These are phyloP conservation scores for Xerus inauris DNA, from an alignment of 2,113 vertebrate genomes.

Conservation along the genomic window DNA sequence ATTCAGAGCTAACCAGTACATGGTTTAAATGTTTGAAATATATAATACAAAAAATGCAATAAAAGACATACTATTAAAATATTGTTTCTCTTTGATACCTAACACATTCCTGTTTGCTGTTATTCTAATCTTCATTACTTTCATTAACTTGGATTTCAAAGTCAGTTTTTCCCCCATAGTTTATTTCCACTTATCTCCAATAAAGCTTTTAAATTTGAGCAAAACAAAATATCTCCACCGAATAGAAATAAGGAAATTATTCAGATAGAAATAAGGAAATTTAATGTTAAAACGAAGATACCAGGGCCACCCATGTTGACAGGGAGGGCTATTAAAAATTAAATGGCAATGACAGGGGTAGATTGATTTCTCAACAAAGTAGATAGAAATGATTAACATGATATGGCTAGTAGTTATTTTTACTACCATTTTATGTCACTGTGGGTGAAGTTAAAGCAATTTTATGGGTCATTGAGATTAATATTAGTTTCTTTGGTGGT, in stretches of 20 bases:
- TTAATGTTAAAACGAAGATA: background rate
- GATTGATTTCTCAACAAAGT: background rate
- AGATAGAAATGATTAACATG: background rate
- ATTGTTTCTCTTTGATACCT: background rate
- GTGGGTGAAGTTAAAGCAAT: background rate
- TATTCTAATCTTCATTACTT: background rate
- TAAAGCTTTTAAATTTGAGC: conserved; percentile 7
- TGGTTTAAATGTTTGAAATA: conserved; percentile 19
- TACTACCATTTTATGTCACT: background rate
- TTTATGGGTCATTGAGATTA: background rate
- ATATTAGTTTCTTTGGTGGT: conserved; percentile 1
- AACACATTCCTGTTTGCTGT: background rate
- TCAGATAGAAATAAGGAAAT: conserved; percentile 21
- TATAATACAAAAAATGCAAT: background rate
- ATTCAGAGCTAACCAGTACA: background rate
- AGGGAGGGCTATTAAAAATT: background rate
- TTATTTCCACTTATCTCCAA: conserved; percentile 27
- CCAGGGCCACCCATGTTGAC: background rate
- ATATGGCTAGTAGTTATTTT: background rate
- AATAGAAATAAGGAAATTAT: conserved; percentile 30
- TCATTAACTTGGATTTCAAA: background rate
- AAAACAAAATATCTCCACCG: background rate
- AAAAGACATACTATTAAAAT: background rate
- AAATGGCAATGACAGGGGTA: background rate
- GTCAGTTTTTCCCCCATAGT: background rate